A percentile compares a stretch with the other conserved stretches of the same genome.
Conservation (phyloP, 2,888 invertebrate species). For the Agriopis aurantiaria region DNA sequence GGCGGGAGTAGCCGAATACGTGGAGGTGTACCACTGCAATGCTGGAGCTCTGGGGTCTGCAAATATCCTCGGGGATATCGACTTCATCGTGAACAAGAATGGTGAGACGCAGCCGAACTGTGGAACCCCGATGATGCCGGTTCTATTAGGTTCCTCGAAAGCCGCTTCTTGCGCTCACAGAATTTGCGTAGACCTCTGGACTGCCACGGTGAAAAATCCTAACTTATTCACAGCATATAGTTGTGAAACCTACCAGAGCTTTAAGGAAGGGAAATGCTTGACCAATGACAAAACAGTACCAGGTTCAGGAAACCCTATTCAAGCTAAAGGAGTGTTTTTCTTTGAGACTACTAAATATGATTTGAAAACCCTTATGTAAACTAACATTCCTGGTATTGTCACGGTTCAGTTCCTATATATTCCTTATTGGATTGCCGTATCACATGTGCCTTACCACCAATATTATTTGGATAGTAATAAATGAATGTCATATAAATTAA, state of each 20-base stretch:
- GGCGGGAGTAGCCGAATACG: slow-evolving; percentile 85
- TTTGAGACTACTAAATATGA: slow-evolving; percentile 70
- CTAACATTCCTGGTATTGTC: slow-evolving; percentile 3
- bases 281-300: slow-evolving; percentile 62
- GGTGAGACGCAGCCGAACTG: slow-evolving; percentile 86
- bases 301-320: slow-evolving; percentile 77
- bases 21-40: slow-evolving; percentile 88
- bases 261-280: slow-evolving; percentile 64
- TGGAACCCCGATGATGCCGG: slow-evolving; percentile 69
- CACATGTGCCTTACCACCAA: not conserved
- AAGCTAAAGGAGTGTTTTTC: slow-evolving; percentile 72
- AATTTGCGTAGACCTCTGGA: slow-evolving; percentile 71
- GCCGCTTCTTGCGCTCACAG: slow-evolving; percentile 77
- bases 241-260: slow-evolving; percentile 70
- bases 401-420: slow-evolving; percentile 16
- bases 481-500: not conserved
- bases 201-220: slow-evolving; percentile 68
- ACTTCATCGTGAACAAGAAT: slow-evolving; percentile 87
- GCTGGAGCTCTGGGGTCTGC: slow-evolving; percentile 82
- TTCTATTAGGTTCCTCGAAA: slow-evolving; percentile 69
- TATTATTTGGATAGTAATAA: not conserved
- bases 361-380: slow-evolving; percentile 25
- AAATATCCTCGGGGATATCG: slow-evolving; percentile 83
- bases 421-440: slow-evolving; percentile 1
- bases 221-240: slow-evolving; percentile 68